These are phyloP conservation scores for Phortica magna DNA, from an alignment of 2,888 invertebrate species.

Conservation along the genomic window DNA sequence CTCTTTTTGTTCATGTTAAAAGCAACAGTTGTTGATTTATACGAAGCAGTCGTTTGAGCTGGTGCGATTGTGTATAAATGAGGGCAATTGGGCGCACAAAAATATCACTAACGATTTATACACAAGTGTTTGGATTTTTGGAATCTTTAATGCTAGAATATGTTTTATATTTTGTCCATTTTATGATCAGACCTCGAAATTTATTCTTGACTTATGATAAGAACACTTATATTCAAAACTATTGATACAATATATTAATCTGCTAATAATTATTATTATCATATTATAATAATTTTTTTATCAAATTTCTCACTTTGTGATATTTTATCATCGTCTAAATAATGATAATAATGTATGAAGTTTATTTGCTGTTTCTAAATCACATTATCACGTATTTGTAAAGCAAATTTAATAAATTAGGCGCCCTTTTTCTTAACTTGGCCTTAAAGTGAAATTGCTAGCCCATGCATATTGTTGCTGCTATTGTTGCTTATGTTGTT, in stretches of 20 bases:
- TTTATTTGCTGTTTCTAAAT: too few relatives aligned
- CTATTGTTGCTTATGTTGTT: conserved; percentile 3
- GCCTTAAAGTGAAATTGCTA: background rate
- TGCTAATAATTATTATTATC: too few relatives aligned
- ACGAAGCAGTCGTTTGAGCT: background rate
- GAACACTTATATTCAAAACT: too few relatives aligned
- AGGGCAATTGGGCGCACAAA: background rate
- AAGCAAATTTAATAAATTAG: background rate
- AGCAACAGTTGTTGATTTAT: conserved; percentile 17
- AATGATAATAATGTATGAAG: too few relatives aligned
- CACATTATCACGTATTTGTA: too few relatives aligned
- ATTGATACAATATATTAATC: too few relatives aligned
- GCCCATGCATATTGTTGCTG: background rate
- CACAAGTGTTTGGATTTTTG: too few relatives aligned
- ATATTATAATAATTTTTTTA: too few relatives aligned
- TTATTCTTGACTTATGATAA: background rate
- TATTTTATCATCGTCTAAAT: too few relatives aligned
- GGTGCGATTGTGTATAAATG: background rate
- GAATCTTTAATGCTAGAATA: too few relatives aligned
- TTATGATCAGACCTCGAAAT: background rate
- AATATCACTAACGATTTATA: background rate
- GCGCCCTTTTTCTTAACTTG: background rate
- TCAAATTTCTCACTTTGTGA: too few relatives aligned
- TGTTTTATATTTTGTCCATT: background rate
- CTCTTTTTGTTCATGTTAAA: background rate